phyloP scores from a whole-genome alignment of 2,888 invertebrate species.

The Epiblema foenella region DNA sequence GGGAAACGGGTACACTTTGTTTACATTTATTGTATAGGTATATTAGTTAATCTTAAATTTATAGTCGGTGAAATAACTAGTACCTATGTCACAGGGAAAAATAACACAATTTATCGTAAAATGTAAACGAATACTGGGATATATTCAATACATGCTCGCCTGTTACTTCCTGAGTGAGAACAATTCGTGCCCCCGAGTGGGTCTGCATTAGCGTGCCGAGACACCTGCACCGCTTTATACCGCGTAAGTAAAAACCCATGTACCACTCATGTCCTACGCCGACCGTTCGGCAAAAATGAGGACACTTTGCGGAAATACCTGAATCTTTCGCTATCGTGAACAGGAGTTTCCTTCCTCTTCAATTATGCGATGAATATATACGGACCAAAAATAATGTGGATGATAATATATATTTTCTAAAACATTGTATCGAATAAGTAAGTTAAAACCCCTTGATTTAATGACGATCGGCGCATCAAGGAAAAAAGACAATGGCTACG shows the following conservation, averaged over 20 bases:
- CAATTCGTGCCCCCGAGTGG: constrained; percentile 42
- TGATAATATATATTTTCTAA: not conserved
- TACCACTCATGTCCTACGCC: constrained; percentile 68
- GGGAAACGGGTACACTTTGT: no score
- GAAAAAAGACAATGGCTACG: constrained; percentile 42
- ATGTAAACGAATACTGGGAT: not conserved
- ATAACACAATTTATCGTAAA: not conserved
- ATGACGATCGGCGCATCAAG: not conserved
- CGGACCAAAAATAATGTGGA: not conserved
- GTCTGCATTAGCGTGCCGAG: constrained; percentile 67
- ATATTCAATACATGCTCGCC: constrained; percentile 2
- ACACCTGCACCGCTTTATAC: constrained; percentile 65
- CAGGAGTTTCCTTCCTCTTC: constrained; percentile 62
- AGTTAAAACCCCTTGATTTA: not conserved
- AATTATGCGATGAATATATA: constrained; percentile 44
- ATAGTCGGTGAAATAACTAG: no score
- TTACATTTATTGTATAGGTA: no score
- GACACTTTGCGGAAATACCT: constrained; percentile 63
- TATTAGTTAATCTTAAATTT: no score
- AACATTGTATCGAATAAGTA: not conserved
- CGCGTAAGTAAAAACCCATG: constrained; percentile 80
- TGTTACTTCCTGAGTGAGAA: constrained; percentile 26
- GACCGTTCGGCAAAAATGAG: constrained; percentile 62
- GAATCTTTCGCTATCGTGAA: constrained; percentile 65
- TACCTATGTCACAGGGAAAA: not conserved